Evolutionary conservation across 2,888 invertebrate genomes (phyloP), one percentile per base, ranked within the genome.

Genomic region (Crossocerus cetratus): DNA sequence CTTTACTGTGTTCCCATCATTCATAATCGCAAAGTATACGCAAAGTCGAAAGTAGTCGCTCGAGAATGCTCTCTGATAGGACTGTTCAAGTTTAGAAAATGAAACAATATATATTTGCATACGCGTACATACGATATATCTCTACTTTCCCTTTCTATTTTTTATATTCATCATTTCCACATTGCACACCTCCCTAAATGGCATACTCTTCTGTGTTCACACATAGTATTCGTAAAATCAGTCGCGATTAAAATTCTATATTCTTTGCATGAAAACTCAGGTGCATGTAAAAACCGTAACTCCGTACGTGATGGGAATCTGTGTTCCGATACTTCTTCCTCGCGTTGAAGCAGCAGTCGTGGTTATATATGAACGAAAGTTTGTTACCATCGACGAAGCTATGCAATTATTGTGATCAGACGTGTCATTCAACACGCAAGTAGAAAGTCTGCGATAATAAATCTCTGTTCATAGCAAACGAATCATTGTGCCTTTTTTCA

Each of bases 401-500:
- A 71, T 65, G 65, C 69, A 49, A 23, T 72, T 21, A 58, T 65
- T 69, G 74, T 69, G 66, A 71, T 59, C 55, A 65, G 32, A 65
- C 20, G 53, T 59, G 59, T 57, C 73, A 77, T 82, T 85, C 82
- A 78, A 80, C 79, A 70, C 81, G 75, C 84, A 79, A 85, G 83
- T 87, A 87, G 85, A 85, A 85, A 83, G 74, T 85, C 81, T 82
- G 77, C 84, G 85, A 85, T 32, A 88, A 89, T 89, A 89, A 89
- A 88, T 83, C 83, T 88, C 82, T 87, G 80, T 87, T 88, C 83
- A 86, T 83, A 83, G 84, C 78, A 86, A 72, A 78, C 60, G 32
- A 57, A 86, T 80, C 83, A 86, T 86, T 89, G 87, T 89, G 85
- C 88, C 88, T 89, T 89, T 86, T 88, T 89, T 89, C 86, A 88